Evolutionary conservation across 2,888 invertebrate genomes (phyloP).

Genomic region (Hermaeophaga mercurialis): DNA sequence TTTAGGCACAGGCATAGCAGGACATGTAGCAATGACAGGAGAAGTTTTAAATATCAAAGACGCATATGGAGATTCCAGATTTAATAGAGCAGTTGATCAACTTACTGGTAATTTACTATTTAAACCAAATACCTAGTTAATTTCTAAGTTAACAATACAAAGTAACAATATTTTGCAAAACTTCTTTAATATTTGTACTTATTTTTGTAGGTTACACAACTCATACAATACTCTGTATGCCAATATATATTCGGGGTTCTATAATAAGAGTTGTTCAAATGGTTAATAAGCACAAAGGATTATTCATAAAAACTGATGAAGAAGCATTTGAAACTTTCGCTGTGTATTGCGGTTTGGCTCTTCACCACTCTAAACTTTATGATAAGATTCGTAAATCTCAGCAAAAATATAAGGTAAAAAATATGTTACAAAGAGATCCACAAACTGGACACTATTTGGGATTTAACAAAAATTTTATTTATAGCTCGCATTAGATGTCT

Average conservation of each 20-base stretch:
- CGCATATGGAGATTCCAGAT: constrained; percentile 78
- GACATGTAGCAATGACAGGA: constrained; percentile 80
- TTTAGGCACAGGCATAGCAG: constrained; percentile 79
- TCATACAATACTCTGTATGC: constrained; percentile 83
- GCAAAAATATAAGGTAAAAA: constrained; percentile 75
- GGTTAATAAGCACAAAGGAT: constrained; percentile 71
- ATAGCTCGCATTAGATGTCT: constrained; percentile 63
- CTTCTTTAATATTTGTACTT: too few relatives aligned
- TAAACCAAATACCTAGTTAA: too few relatives aligned
- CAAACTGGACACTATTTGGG: too few relatives aligned
- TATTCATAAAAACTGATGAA: constrained; percentile 72
- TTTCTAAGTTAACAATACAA: too few relatives aligned
- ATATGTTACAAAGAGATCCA: too few relatives aligned
- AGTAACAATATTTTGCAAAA: too few relatives aligned
- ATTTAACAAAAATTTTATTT: too few relatives aligned
- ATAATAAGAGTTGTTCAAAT: constrained; percentile 89
- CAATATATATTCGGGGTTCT: constrained; percentile 77
- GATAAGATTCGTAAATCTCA: constrained; percentile 82
- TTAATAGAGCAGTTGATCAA: constrained; percentile 74
- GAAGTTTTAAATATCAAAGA: constrained; percentile 81
- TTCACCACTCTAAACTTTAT: constrained; percentile 84
- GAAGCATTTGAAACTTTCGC: constrained; percentile 83
- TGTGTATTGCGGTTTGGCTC: constrained; percentile 82
- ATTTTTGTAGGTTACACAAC: constrained; percentile 65
- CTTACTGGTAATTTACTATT: constrained; percentile 59